Evolutionary conservation across 1,140 invertebrate species (phyloP).

Genomic region (Calycopis cecrops): DNA sequence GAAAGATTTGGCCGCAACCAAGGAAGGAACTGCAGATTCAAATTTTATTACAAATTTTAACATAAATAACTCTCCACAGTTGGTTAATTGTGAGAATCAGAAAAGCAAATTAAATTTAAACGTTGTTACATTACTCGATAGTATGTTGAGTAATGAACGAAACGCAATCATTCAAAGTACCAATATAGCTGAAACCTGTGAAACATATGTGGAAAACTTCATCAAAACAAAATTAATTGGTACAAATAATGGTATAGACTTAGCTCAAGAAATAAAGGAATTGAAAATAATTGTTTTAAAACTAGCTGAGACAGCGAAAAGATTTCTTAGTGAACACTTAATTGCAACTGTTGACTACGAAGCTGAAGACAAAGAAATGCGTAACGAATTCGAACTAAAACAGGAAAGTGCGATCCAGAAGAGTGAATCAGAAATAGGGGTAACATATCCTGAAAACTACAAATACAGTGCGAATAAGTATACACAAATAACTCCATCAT

Average conservation of each 20-base stretch:
- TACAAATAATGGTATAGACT: slow-evolving; percentile 24
- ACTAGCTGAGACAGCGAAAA: slow-evolving; percentile 37
- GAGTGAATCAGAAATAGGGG: slow-evolving; percentile 8
- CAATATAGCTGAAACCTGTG: neutral
- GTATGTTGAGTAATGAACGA: slow-evolving; percentile 38
- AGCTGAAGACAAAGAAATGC: neutral
- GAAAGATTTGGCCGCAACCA: neutral
- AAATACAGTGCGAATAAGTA: slow-evolving; percentile 33
- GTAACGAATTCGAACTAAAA: neutral
- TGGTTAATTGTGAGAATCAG: neutral
- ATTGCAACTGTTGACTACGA: slow-evolving; percentile 9
- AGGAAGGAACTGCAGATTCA: neutral
- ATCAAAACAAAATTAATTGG: neutral
- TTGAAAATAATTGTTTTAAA: slow-evolving; percentile 41
- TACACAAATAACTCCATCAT: slow-evolving; percentile 38
- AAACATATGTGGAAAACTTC: neutral
- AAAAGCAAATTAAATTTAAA: slow-evolving; percentile 20
- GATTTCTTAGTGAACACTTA: slow-evolving; percentile 36
- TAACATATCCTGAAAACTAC: slow-evolving; percentile 3
- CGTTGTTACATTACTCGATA: slow-evolving; percentile 48
- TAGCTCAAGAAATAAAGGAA: slow-evolving; percentile 43
- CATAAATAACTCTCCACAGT: slow-evolving; percentile 3
- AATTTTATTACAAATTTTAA: neutral
- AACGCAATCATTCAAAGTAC: slow-evolving; percentile 29
- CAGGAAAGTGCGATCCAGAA: neutral